phyloP scores from a whole-genome alignment of 2,888 invertebrate genomes.

The Andricus quercusramuli region DNA sequence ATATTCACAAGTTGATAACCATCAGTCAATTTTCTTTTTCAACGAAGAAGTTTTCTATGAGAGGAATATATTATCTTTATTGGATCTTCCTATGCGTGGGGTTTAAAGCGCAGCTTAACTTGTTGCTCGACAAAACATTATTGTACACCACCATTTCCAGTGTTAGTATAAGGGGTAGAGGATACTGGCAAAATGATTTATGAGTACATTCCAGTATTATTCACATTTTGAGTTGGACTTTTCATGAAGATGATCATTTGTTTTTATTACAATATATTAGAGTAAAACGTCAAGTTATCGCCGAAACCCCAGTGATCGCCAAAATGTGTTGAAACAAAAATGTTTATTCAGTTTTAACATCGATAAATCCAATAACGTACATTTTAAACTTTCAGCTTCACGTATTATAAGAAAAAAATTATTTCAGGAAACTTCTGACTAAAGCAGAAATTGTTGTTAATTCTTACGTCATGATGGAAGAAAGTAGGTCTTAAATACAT shows the following conservation, averaged over 20 bases:
- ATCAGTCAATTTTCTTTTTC: neutral
- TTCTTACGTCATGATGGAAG: too few relatives aligned
- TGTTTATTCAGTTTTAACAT: too few relatives aligned
- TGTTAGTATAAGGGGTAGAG: neutral
- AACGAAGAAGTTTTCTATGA: neutral
- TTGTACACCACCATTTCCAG: neutral
- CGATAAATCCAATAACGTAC: too few relatives aligned
- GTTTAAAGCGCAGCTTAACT: neutral
- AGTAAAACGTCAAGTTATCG: too few relatives aligned
- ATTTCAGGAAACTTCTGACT: too few relatives aligned
- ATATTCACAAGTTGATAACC: neutral
- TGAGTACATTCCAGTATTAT: neutral
- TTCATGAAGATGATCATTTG: neutral
- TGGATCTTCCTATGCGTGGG: neutral
- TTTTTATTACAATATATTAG: too few relatives aligned
- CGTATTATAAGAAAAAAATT: too few relatives aligned
- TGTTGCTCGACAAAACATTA: constrained; percentile 1
- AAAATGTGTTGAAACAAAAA: too few relatives aligned
- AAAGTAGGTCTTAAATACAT: too few relatives aligned
- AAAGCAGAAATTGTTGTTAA: too few relatives aligned
- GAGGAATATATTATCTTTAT: neutral
- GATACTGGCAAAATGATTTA: neutral
- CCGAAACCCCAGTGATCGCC: too few relatives aligned
- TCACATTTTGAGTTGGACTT: neutral
- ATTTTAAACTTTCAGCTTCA: too few relatives aligned